Conservation (phyloP, 2,113 vertebrate genomes). For the Pampusana beccarii region DNA sequence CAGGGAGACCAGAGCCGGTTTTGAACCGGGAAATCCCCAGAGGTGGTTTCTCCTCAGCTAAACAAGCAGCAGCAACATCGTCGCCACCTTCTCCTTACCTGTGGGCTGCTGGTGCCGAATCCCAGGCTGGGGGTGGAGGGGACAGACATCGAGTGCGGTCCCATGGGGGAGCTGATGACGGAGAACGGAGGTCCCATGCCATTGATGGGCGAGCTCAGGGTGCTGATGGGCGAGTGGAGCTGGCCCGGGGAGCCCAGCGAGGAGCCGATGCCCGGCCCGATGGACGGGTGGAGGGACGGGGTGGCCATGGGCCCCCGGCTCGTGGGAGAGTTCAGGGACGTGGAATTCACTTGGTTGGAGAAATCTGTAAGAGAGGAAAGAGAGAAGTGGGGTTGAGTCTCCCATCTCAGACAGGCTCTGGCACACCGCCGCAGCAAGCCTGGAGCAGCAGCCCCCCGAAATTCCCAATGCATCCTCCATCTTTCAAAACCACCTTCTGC, state of each 20-base stretch:
- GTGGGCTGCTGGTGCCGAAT: slow-evolving; percentile 90
- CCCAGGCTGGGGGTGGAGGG: slow-evolving; percentile 88
- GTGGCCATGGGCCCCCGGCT: slow-evolving; percentile 90
- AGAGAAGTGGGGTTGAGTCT: not conserved
- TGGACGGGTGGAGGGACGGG: slow-evolving; percentile 82
- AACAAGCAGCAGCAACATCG: rapidly evolving
- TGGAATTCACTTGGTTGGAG: slow-evolving; percentile 86
- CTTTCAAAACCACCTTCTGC: not conserved
- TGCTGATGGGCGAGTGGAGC: slow-evolving; percentile 94
- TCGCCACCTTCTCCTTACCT: slow-evolving; percentile 74
- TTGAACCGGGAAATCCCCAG: rapidly evolving
- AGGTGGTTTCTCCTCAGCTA: not conserved
- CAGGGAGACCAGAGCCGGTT: rapidly evolving
- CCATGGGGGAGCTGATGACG: slow-evolving; percentile 97
- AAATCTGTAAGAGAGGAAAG: slow-evolving; percentile 81
- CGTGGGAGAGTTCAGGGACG: slow-evolving; percentile 85
- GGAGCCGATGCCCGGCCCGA: slow-evolving; percentile 81
- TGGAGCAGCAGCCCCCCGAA: not conserved
- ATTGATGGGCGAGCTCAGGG: slow-evolving; percentile 91
- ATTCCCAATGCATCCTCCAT: not conserved
- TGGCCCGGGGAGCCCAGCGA: slow-evolving; percentile 86
- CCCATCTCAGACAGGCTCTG: rapidly evolving
- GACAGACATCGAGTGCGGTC: slow-evolving; percentile 88
- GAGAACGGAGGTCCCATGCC: slow-evolving; percentile 96
- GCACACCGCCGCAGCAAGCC: rapidly evolving